A percentile compares a stretch with the other conserved stretches of the same genome.
These are phyloP conservation scores for Tenthredo distinguenda DNA, from an alignment of 2,888 invertebrate genomes.

Conservation along the genomic window DNA sequence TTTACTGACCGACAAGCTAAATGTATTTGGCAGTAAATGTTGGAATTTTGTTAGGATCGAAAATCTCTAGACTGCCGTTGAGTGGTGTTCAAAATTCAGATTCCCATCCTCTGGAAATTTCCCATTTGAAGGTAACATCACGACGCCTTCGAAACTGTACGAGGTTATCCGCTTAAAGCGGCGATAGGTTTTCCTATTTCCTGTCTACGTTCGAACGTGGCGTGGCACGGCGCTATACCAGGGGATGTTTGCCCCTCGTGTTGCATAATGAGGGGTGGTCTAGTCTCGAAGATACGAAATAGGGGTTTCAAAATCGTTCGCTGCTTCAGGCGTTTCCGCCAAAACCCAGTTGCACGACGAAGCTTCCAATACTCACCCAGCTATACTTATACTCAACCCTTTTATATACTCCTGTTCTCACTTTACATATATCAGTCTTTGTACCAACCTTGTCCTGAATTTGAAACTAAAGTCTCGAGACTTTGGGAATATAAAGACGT, in stretches of 20 bases:
- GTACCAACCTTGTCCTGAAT: background rate
- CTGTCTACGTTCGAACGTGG: constrained; percentile 24
- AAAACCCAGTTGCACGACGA: constrained; percentile 1
- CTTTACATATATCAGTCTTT: constrained; percentile 22
- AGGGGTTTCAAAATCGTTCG: constrained; percentile 17
- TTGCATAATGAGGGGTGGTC: constrained; percentile 44
- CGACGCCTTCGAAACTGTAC: constrained; percentile 38
- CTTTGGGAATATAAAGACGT: background rate
- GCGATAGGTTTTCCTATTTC: constrained; percentile 50
- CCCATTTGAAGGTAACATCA: constrained; percentile 7
- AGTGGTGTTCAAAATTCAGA: constrained; percentile 45
- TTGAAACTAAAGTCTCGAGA: background rate
- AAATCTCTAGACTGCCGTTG: constrained; percentile 18
- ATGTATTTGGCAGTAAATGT: constrained; percentile 12
- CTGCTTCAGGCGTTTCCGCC: constrained; percentile 28
- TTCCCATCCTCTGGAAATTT: background rate
- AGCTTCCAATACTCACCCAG: constrained; percentile 17
- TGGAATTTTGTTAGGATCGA: constrained; percentile 21
- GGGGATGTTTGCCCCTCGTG: constrained; percentile 22
- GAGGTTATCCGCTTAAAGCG: constrained; percentile 48
- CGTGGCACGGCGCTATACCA: background rate
- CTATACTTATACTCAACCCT: background rate
- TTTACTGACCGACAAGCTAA: background rate
- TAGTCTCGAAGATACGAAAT: constrained; percentile 36
- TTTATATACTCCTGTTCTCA: background rate